These are phyloP conservation scores for Dasyprocta punctata DNA, from an alignment of 2,113 vertebrate genomes.

Conservation along the genomic window DNA sequence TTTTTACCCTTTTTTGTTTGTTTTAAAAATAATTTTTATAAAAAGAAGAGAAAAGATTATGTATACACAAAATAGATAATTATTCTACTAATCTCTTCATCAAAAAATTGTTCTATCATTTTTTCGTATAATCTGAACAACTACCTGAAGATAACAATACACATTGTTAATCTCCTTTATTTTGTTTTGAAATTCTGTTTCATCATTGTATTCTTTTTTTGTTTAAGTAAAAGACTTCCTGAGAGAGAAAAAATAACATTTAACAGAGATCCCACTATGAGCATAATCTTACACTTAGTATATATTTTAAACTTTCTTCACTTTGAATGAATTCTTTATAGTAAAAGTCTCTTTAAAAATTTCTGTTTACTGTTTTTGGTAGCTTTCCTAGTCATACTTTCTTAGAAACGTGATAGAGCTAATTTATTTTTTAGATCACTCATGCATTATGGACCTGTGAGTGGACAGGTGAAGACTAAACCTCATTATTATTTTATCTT, in stretches of 20 bases:
- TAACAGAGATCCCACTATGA: neutral
- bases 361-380: neutral
- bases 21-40: too few species aligned
- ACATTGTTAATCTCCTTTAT: too few species aligned
- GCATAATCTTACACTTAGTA: neutral
- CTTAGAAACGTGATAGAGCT: neutral
- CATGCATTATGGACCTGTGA: neutral
- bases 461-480: neutral
- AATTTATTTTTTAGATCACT: neutral
- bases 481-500: neutral
- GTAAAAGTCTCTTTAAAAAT: neutral
- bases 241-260: neutral
- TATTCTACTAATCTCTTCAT: too few species aligned
- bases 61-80: too few species aligned
- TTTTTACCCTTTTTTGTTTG: too few species aligned
- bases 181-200: too few species aligned
- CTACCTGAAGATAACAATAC: too few species aligned
- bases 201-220: too few species aligned
- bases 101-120: too few species aligned
- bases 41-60: too few species aligned
- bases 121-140: too few species aligned
- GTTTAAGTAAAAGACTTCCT: neutral
- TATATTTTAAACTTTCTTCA: conserved; percentile 6
- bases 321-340: neutral
- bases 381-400: neutral